phyloP scores from a whole-genome alignment of 2,888 invertebrate species.

The Acanthosepion lycidas region DNA sequence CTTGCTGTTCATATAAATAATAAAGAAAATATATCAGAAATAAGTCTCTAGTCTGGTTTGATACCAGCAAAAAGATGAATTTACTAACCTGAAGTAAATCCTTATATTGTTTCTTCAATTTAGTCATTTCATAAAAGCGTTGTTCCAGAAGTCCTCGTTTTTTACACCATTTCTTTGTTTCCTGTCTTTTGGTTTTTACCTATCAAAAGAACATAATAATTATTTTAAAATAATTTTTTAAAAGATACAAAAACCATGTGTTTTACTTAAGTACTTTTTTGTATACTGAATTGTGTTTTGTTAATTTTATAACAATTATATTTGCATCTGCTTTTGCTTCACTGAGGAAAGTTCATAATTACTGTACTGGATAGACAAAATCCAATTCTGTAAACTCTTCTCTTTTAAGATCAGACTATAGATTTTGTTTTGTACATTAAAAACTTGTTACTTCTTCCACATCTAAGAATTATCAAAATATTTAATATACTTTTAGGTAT shows the following conservation, averaged over 20 bases:
- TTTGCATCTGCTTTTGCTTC: not conserved
- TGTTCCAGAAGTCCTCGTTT: conserved; percentile 95
- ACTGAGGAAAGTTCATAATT: not conserved
- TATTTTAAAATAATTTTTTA: not conserved
- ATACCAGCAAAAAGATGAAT: not conserved
- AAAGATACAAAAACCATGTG: not conserved
- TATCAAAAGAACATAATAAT: conserved; percentile 60
- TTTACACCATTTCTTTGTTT: conserved; percentile 86
- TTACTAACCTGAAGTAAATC: conserved; percentile 82
- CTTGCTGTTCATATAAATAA: too few relatives aligned
- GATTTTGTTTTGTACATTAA: not conserved
- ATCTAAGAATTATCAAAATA: not conserved
- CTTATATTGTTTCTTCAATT: conserved; percentile 90
- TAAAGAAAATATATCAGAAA: too few relatives aligned
- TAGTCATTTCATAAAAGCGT: conserved; percentile 95
- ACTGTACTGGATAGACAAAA: not conserved
- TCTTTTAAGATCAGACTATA: not conserved
- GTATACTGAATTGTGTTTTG: too few relatives aligned
- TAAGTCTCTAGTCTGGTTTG: too few relatives aligned
- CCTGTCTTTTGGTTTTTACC: conserved; percentile 73
- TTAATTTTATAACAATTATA: not conserved
- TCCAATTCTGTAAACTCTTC: too few relatives aligned
- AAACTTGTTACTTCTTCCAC: not conserved
- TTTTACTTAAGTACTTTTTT: not conserved
- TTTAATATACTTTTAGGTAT: not conserved